Conservation (phyloP, 2,888 invertebrate species). For the Clunio marinus region DNA sequence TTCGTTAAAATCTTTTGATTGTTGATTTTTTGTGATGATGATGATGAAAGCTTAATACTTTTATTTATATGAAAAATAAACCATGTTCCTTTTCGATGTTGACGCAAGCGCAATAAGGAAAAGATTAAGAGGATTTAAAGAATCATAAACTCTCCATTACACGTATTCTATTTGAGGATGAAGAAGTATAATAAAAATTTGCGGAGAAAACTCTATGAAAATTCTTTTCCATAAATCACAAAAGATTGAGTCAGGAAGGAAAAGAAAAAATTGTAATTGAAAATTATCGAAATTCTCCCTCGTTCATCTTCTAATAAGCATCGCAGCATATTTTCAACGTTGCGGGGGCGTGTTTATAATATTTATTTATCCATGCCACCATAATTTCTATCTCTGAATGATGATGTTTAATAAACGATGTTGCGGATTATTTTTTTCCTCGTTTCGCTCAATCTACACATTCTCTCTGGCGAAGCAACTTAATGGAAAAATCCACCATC, state of each 20-base stretch:
- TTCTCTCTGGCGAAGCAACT: background rate
- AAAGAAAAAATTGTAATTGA: background rate
- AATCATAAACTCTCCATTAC: constrained; percentile 18
- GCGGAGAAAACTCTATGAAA: background rate
- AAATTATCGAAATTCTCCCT: constrained; percentile 2
- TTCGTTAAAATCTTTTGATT: too few relatives aligned
- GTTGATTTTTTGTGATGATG: background rate
- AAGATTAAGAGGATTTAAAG: constrained; percentile 33
- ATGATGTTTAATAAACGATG: constrained; percentile 30
- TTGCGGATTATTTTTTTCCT: background rate
- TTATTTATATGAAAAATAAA: constrained; percentile 1
- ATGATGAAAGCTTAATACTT: constrained; percentile 11
- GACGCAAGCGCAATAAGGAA: constrained; percentile 23
- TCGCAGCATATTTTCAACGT: background rate
- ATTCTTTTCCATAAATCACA: background rate
- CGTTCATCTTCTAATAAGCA: background rate
- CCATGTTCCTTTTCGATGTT: background rate
- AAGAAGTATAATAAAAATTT: too few relatives aligned
- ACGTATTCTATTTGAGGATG: background rate
- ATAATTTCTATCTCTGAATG: constrained; percentile 20
- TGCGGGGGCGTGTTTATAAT: constrained; percentile 29
- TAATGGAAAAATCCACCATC: constrained; percentile 28
- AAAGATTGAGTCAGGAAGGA: background rate
- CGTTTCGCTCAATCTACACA: background rate
- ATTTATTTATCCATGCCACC: background rate